phyloP scores from a whole-genome alignment of 2,797 vertebrate genomes.

The Carcharodon carcharias region DNA sequence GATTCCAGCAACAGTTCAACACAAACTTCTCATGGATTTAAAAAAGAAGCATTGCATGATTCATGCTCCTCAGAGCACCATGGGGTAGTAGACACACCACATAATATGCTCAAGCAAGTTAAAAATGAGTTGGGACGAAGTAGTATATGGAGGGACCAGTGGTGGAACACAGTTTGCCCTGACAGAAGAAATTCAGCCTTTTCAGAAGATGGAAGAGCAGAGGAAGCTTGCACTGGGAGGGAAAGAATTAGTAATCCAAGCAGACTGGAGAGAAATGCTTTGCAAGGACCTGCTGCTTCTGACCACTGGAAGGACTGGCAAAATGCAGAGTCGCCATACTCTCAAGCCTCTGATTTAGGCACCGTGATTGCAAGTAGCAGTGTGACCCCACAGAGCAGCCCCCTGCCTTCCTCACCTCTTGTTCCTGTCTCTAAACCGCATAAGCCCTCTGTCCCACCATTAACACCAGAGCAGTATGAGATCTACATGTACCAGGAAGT shows the following conservation, averaged over 20 bases:
- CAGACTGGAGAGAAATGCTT: constrained; percentile 61
- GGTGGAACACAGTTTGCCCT: constrained; percentile 79
- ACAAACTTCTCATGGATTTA: constrained; percentile 60
- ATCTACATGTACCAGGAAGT: constrained; percentile 87
- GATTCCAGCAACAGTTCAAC: constrained; percentile 67
- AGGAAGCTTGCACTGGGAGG: constrained; percentile 63
- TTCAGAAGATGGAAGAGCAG: constrained; percentile 60
- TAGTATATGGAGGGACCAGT: constrained; percentile 85
- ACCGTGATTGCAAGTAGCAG: constrained; percentile 68
- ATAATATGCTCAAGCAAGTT: constrained; percentile 66
- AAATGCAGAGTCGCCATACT: constrained; percentile 73
- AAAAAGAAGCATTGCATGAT: constrained; percentile 69
- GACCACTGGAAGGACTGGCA: constrained; percentile 87
- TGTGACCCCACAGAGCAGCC: constrained; percentile 75
- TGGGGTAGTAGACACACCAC: constrained; percentile 58
- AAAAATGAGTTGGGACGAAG: constrained; percentile 66
- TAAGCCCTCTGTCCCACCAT: constrained; percentile 70
- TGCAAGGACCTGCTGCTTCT: constrained; percentile 65
- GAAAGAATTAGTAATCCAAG: constrained; percentile 58
- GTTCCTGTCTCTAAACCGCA: constrained; percentile 68
- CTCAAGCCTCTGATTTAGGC: constrained; percentile 73
- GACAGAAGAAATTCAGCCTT: constrained; percentile 63
- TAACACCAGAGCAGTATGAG: constrained; percentile 84
- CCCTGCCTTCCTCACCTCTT: constrained; percentile 70
- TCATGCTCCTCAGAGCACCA: constrained; percentile 63